Conservation (phyloP, 2,888 invertebrate species). For the Hanleya hanleyi region DNA sequence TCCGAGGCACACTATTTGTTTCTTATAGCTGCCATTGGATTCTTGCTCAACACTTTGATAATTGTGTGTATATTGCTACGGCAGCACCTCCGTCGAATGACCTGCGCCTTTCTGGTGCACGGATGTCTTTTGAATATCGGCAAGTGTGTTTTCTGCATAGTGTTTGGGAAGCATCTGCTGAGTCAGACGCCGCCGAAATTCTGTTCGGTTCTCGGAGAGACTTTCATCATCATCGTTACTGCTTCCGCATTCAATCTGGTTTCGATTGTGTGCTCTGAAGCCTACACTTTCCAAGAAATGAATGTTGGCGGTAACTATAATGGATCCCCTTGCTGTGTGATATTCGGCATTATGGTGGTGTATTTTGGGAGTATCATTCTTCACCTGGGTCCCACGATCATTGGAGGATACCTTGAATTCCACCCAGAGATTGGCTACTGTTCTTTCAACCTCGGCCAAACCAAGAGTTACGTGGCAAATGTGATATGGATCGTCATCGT, state of each 20-base stretch:
- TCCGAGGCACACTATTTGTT: slow-evolving; percentile 70
- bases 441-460: slow-evolving; percentile 69
- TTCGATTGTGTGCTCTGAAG: slow-evolving; percentile 73
- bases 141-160: slow-evolving; percentile 71
- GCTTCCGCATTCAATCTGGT: slow-evolving; percentile 73
- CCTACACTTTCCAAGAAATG: slow-evolving; percentile 70
- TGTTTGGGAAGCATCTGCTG: slow-evolving; percentile 69
- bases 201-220: slow-evolving; percentile 69
- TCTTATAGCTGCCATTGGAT: slow-evolving; percentile 66
- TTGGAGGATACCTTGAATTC: slow-evolving; percentile 72
- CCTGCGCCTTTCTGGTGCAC: slow-evolving; percentile 72
- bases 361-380: slow-evolving; percentile 71
- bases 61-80: slow-evolving; percentile 62
- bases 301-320: slow-evolving; percentile 64
- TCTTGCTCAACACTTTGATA: slow-evolving; percentile 66
- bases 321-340: slow-evolving; percentile 70
- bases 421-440: slow-evolving; percentile 72
- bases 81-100: slow-evolving; percentile 64
- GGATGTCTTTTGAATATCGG: slow-evolving; percentile 69
- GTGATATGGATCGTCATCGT: slow-evolving; percentile 73
- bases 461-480: slow-evolving; percentile 71
- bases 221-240: slow-evolving; percentile 70
- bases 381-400: slow-evolving; percentile 73
- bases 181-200: slow-evolving; percentile 58
- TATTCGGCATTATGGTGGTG: slow-evolving; percentile 71